These are phyloP conservation scores for Leptinotarsa lineolata DNA, from an alignment of 1,140 invertebrate species.

Conservation along the genomic window DNA sequence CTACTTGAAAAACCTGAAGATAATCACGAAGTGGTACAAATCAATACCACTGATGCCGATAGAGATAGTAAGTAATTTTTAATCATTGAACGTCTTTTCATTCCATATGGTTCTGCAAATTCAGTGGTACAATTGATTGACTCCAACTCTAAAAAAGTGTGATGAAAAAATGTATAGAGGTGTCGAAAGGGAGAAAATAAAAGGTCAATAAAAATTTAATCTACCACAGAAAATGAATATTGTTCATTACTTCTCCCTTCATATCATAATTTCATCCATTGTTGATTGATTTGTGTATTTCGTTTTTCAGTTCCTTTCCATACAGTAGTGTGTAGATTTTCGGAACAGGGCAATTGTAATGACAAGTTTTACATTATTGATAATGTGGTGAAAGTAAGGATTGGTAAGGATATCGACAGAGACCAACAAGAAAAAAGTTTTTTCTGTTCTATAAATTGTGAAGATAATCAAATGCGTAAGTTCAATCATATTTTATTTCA, in stretches of 20 bases:
- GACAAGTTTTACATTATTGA: constrained; percentile 26
- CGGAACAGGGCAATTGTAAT: constrained; percentile 12
- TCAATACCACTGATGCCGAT: constrained; percentile 58
- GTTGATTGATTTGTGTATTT: background rate
- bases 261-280: too few relatives aligned
- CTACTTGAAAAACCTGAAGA: constrained; percentile 30
- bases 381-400: constrained; percentile 19
- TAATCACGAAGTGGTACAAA: constrained; percentile 51
- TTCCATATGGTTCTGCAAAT: too few relatives aligned
- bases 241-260: too few relatives aligned
- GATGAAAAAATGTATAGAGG: too few relatives aligned
- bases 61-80: constrained; percentile 57
- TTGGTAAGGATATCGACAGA: constrained; percentile 27
- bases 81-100: too few relatives aligned
- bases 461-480: constrained; percentile 32
- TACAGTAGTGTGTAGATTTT: constrained; percentile 32
- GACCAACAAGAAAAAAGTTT: constrained; percentile 29
- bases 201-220: too few relatives aligned
- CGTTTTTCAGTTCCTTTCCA: constrained; percentile 36
- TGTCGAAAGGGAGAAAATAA: too few relatives aligned
- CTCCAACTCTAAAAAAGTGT: too few relatives aligned
- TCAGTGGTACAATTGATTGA: too few relatives aligned
- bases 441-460: constrained; percentile 28
- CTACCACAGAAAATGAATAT: too few relatives aligned
- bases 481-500: background rate